Evolutionary conservation across 2,113 vertebrate species (phyloP), one percentile per base, ranked within the genome.

Genomic region (Centrocercus urophasianus): DNA sequence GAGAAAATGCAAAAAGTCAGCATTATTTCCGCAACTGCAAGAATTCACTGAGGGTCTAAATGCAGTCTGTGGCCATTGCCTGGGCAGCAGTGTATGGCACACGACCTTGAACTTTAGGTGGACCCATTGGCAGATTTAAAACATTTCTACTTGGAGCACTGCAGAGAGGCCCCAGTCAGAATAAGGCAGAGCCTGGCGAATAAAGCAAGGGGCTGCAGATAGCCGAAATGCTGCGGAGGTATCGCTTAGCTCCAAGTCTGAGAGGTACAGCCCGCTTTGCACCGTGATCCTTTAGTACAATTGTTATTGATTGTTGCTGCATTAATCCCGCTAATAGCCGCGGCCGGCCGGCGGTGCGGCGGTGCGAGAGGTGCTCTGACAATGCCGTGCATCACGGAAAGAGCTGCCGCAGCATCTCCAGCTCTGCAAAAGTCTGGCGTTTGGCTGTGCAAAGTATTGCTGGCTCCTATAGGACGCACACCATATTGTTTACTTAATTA

Each of bases 401-500:
- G 93, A 94, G 88, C 86, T 86, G 70, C 82, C 34, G 52, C 75
- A 59, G 71, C 48, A 6, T 82, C 77, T 91, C 13, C 19, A 87
- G 65, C 92, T 42, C 52, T 57, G 59, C 75, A 43, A 79, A 96
- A 96, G 83, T 89, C 48, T 65, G 90, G 77, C 34, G 20, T 43
- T 63, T 7, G 4, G 20, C 18, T 10, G 77, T 69, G 60, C 82
- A 77, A 93, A 83, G 82, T 77, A 25, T 88, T 73, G 86, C 90
- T 66, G 67, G 83, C 95, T 74, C 82, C 4, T 83, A 40, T 12
- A 47, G 91, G 52, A 75, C 88, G 22, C 90, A 34, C 69, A 56
- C 91, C 85, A 8, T 94, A 91, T 93, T 94, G 96, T 96, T 96
- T 83, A 63, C 90, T 94, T 97, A 94, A 90, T 90, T 77, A 75